phyloP scores from a whole-genome alignment of 23 tunicate genomes.

The Oikopleura albicans region DNA sequence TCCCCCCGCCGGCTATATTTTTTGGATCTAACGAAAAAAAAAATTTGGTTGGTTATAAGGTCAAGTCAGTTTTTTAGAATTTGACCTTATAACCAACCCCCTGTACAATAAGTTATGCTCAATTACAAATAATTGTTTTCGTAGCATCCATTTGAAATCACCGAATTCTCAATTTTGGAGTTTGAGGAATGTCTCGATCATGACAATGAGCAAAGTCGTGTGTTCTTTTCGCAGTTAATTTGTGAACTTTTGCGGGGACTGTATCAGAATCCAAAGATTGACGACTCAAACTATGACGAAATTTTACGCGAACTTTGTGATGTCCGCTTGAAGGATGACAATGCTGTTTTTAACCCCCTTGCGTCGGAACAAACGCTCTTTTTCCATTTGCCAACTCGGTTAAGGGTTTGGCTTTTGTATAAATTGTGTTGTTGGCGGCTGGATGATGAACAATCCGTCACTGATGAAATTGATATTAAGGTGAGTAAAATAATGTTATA shows the following conservation, averaged over 20 bases:
- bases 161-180: not conserved
- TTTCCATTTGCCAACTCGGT: not conserved
- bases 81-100: no score
- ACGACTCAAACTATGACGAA: not conserved
- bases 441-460: not conserved
- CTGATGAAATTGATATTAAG: not conserved
- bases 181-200: not conserved
- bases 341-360: not conserved
- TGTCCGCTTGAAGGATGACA: not conserved
- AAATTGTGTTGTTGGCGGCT: not conserved
- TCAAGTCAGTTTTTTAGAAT: no score
- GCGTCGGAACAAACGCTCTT: not conserved
- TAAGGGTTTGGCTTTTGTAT: not conserved
- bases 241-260: constrained; percentile 3
- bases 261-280: constrained; percentile 3
- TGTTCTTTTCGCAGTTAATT: not conserved
- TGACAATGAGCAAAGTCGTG: not conserved
- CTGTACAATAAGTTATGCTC: no score
- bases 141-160: not conserved
- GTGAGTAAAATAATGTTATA: no score
- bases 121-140: not conserved
- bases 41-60: no score
- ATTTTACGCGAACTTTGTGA: not conserved
- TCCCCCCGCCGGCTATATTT: no score
- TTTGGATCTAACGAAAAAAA: no score